phyloP scores from a whole-genome alignment of 2,888 invertebrate genomes.

The Cheilosia urbana region DNA sequence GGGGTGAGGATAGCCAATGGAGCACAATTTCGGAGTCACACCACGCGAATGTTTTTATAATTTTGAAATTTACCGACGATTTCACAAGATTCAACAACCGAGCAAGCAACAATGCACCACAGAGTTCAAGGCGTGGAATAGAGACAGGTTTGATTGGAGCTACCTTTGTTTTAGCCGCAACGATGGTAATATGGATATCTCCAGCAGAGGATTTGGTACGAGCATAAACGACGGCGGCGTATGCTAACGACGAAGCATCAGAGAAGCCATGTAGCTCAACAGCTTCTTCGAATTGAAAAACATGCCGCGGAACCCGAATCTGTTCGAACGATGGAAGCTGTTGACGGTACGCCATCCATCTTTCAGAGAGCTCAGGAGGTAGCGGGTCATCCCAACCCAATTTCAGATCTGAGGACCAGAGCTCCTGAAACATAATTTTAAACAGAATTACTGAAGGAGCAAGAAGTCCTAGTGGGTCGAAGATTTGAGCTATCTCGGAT shows the following conservation, averaged over 20 bases:
- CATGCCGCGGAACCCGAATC: constrained; percentile 7
- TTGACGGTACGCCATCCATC: neutral
- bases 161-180: too few species aligned
- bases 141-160: too few species aligned
- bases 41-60: constrained; percentile 48
- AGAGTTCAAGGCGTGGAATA: too few species aligned
- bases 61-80: constrained; percentile 21
- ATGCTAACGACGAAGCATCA: constrained; percentile 31
- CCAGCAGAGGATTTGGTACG: neutral
- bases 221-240: constrained; percentile 46
- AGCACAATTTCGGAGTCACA: constrained; percentile 79
- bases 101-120: too few species aligned
- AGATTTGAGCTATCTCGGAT: neutral
- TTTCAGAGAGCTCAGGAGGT: neutral
- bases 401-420: neutral
- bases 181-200: too few species aligned
- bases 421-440: constrained; percentile 26
- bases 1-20: constrained; percentile 76
- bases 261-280: constrained; percentile 20
- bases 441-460: constrained; percentile 20
- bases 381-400: constrained; percentile 1
- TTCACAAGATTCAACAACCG: constrained; percentile 31
- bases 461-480: constrained; percentile 23
- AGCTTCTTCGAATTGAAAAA: neutral
- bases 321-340: constrained; percentile 10